Evolutionary conservation across 2,888 invertebrate species (phyloP), one percentile per base, ranked within the genome.

Genomic region (Lasioglossum morio): DNA sequence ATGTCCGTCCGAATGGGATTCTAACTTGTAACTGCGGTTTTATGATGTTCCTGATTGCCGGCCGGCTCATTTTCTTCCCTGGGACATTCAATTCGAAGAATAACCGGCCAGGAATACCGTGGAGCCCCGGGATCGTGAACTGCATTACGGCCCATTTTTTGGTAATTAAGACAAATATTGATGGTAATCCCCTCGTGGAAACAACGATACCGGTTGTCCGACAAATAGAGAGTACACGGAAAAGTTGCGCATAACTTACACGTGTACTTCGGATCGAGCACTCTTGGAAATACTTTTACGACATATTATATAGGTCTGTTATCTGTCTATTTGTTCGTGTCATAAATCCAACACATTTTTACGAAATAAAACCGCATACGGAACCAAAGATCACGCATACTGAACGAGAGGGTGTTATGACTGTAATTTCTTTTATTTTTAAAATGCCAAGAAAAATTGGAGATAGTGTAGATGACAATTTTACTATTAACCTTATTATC

Each of bases 1-100:
- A 79, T 85, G 81, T 72, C 74, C 77, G 19, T 37, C 14, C 70
- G 75, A 76, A 85, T 86, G 85, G 74, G 73, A 82, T 87, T 87
- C 87, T 80, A 80, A 86, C 79, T 79, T 86, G 80, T 86, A 86
- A 85, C 85, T 85, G 85, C 81, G 81, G 76, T 85, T 84, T 82
- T 85, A 85, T 86, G 81, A 72, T 79, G 85, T 72, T 69, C 81
- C 72, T 76, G 85, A 74, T 77, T 81, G 74, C 63, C 72, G 46
- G 40, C 81, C 57, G 53, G 69, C 53, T 27, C 77, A 19, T 85
- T 66, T 77, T 16, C 70, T 40, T 66, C 72, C 63, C 48, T 30
- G 57, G 43, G 72, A 63, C 57, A 46, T 72, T 57, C 72, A 27
- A 14, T 10, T 23, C 43, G 46, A 53, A 53, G 53, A 37, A 76